Base-by-base conservation (phyloP, 2,113 vertebrate species). In the Pica pica region DNA sequence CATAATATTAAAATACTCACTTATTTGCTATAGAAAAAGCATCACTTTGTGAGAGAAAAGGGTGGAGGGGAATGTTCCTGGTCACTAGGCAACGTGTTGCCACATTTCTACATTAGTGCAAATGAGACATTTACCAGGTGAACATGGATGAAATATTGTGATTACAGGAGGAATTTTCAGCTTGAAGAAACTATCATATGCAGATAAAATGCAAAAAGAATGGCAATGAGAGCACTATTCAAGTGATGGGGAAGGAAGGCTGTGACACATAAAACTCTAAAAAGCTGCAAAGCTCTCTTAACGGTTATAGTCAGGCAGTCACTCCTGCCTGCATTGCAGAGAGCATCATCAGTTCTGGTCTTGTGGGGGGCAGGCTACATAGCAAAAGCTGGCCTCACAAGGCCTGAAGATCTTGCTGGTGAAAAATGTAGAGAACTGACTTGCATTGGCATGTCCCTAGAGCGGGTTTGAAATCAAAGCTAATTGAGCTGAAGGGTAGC, bases 51-150 rank as follows among this genome's bases (percentile, higher is more conserved):
- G n/a, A 67, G 71, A 90, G 73, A 84, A 81, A 70, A 84, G n/a
- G 46, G 49, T 75, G 63, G 41, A 67, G 53, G 37, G 35, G 55
- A 87, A 37, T 70, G 52, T 24, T 94, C 63, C 71, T 39, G 71
- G 91, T 96, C 94, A 93, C 91, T 76, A 95, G 79, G 89, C 89
- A 96, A 94, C 87, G 4, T 5, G 2, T 31, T 55, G 59, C 82
- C 65, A 76, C 70, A 22, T 75, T 76, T 63, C 59, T 87, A 7
- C 24, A n/a, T 80, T 55, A 75, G 71, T 70, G 81, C 42, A 89
- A 87, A 92, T 87, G 61, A 90, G 84, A 78, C 42, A 39, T 80
- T 90, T 80, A 37, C n/a, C 33, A 49, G 37, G 64, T 92, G 59
- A 92, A 41, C 4, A 5, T 26, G 37, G 53, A 52, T 56, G 67